A percentile compares a stretch with the other conserved stretches of the same genome.
Conservation (phyloP, 53 echinoderm and acorn worm species). For the Crossaster papposus region DNA sequence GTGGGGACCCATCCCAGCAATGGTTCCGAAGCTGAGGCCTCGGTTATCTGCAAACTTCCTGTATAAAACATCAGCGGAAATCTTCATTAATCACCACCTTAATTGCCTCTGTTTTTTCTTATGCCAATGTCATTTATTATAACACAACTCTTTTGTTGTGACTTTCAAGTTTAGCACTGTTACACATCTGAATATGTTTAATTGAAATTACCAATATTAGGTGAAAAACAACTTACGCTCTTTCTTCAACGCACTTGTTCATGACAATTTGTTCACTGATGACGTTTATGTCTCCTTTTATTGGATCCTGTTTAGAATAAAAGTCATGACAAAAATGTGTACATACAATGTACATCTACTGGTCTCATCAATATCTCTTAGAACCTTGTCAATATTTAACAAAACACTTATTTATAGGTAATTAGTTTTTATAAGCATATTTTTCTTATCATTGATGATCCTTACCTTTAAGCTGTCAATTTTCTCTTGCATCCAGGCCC, state of each 20-base stretch:
- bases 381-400: too few species aligned
- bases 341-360: too few species aligned
- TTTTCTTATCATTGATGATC: too few species aligned
- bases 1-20: constrained; percentile 85
- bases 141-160: too few species aligned
- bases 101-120: too few species aligned
- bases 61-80: neutral
- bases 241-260: constrained; percentile 58
- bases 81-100: neutral
- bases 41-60: constrained; percentile 57
- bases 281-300: constrained; percentile 62
- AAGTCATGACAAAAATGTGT: neutral
- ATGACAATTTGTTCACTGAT: constrained; percentile 78
- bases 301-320: constrained; percentile 65
- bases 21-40: constrained; percentile 85
- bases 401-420: too few species aligned
- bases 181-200: too few species aligned
- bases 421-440: too few species aligned
- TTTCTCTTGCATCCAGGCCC: constrained; percentile 61
- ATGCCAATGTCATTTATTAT: too few species aligned
- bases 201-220: too few species aligned
- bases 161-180: too few species aligned
- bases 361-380: neutral
- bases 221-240: constrained; percentile 86
- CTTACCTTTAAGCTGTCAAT: constrained; percentile 49